These are phyloP conservation scores for Antheraea yamamai DNA, from an alignment of 2,888 invertebrate species.

Conservation along the genomic window DNA sequence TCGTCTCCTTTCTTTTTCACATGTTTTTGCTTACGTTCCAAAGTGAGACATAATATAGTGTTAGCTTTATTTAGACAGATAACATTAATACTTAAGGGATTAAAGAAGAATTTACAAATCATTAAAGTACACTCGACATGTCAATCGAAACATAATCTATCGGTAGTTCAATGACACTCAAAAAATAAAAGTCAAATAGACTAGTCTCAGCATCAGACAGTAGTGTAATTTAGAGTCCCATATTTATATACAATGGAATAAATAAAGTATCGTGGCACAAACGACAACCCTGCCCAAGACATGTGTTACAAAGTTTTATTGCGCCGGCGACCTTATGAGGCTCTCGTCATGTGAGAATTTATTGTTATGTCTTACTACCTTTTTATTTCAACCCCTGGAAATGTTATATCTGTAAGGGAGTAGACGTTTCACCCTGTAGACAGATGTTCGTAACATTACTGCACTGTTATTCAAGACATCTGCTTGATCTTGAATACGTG, in stretches of 20 bases:
- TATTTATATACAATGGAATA: neutral
- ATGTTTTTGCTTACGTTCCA: too few relatives aligned
- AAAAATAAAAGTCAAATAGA: too few relatives aligned
- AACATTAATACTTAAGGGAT: too few relatives aligned
- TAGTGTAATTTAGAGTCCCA: too few relatives aligned
- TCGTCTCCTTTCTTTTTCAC: too few relatives aligned
- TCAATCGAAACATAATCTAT: too few relatives aligned
- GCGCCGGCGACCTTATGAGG: constrained; percentile 22
- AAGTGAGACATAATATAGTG: too few relatives aligned
- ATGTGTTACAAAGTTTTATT: constrained; percentile 20
- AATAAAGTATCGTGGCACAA: neutral
- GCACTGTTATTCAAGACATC: neutral
- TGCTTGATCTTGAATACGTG: neutral
- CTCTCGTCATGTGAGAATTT: constrained; percentile 23
- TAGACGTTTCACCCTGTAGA: neutral
- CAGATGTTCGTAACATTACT: constrained; percentile 4
- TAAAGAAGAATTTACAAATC: too few relatives aligned
- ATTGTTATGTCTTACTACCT: constrained; percentile 21
- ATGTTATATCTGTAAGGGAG: constrained; percentile 13
- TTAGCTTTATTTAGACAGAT: too few relatives aligned
- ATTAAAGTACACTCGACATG: too few relatives aligned
- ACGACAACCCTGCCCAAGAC: constrained; percentile 18
- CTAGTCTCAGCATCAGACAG: too few relatives aligned
- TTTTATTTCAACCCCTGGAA: constrained; percentile 20
- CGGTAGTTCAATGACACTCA: too few relatives aligned